phyloP scores from a whole-genome alignment of 2,113 vertebrate species.

The Danionella cerebrum region DNA sequence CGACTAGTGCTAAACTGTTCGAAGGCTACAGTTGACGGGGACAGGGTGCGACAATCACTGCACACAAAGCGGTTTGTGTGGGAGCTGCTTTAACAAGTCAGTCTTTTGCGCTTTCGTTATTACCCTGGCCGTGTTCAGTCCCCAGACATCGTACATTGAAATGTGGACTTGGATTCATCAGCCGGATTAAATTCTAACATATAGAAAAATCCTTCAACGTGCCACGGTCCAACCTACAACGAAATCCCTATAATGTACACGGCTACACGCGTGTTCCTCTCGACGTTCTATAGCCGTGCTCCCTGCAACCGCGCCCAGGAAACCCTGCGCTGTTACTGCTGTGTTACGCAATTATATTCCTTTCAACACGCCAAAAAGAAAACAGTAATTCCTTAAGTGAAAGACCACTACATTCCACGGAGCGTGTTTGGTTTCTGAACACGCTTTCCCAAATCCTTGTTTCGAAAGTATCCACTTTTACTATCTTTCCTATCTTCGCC shows the following conservation, averaged over 20 bases:
- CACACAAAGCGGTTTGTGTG: not conserved
- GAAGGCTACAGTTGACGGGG: too few relatives aligned
- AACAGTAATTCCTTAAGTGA: conserved; percentile 53
- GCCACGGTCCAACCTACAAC: conserved; percentile 48
- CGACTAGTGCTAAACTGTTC: too few relatives aligned
- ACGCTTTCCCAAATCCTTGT: conserved; percentile 50
- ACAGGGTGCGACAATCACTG: too few relatives aligned
- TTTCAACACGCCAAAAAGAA: conserved; percentile 41
- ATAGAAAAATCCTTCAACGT: too few relatives aligned
- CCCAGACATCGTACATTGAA: too few relatives aligned
- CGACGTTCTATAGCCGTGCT: conserved; percentile 53
- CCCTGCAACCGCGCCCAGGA: conserved; percentile 62
- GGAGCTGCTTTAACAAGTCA: conserved; percentile 4
- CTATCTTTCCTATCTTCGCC: conserved; percentile 22
- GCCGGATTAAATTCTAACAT: too few relatives aligned
- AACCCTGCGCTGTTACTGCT: conserved; percentile 61
- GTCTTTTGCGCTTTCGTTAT: not conserved
- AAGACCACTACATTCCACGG: conserved; percentile 51
- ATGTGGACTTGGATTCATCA: too few relatives aligned
- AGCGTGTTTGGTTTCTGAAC: conserved; percentile 44
- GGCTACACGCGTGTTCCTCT: too few relatives aligned
- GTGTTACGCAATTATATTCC: conserved; percentile 38
- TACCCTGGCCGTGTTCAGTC: not conserved
- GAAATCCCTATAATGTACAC: conserved; percentile 44
- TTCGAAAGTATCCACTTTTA: conserved; percentile 40